phyloP scores from a whole-genome alignment of 2,113 vertebrate genomes.

The Sterna hirundo region DNA sequence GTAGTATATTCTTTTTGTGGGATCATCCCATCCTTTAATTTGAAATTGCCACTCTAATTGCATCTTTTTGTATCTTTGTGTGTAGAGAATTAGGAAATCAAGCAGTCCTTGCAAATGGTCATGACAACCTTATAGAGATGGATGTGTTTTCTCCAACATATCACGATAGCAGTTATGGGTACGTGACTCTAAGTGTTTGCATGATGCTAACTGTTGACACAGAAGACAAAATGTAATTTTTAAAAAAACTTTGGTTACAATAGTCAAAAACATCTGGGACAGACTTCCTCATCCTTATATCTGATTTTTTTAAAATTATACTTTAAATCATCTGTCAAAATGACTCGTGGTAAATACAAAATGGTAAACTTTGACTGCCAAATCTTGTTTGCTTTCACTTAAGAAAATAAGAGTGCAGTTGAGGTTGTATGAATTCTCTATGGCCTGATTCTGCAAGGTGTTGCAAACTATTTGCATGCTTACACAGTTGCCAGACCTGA shows the following conservation, averaged over 20 bases:
- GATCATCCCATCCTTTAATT: conserved; percentile 12
- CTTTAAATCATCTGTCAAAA: neutral
- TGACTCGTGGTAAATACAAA: neutral
- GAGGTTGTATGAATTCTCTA: neutral
- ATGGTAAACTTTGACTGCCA: neutral
- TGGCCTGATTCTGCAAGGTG: neutral
- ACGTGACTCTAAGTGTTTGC: conserved; percentile 76
- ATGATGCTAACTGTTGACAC: conserved; percentile 61
- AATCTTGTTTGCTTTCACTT: neutral
- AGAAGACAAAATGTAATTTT: neutral
- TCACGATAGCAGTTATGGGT: conserved; percentile 80
- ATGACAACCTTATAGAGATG: conserved; percentile 84
- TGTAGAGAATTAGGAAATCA: conserved; percentile 84
- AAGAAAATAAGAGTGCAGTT: neutral
- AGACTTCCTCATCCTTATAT: neutral
- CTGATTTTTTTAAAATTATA: neutral
- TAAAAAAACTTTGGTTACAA: neutral
- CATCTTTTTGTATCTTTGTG: conserved; percentile 72
- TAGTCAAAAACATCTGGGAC: neutral
- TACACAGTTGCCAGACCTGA: neutral
- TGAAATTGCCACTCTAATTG: conserved; percentile 51
- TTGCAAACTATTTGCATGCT: neutral
- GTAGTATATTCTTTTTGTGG: neutral
- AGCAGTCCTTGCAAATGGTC: conserved; percentile 82
- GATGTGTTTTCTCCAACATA: conserved; percentile 81